Evolutionary conservation across 2,888 invertebrate species (phyloP).

Genomic region (Drosophila nr. perissopoda): DNA sequence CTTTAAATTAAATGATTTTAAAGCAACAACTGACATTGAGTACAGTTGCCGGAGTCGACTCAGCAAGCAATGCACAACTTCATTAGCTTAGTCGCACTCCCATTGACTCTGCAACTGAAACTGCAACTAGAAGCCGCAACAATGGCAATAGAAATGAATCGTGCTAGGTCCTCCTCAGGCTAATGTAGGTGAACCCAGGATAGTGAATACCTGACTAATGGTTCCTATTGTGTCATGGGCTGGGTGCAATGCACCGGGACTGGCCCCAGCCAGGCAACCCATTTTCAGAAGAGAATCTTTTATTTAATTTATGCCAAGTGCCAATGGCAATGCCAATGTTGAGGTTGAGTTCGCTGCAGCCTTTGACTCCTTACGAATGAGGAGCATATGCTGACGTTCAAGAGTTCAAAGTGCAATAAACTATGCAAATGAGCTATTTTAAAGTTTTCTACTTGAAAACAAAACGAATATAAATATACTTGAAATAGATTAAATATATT

Average conservation of each 20-base stretch:
- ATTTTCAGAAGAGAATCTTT: constrained; percentile 43
- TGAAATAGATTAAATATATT: background rate
- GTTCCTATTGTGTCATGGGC: constrained; percentile 35
- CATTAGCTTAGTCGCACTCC: constrained; percentile 29
- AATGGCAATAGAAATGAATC: constrained; percentile 27
- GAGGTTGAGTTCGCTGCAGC: constrained; percentile 22
- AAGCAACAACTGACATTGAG: constrained; percentile 15
- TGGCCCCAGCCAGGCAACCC: constrained; percentile 49
- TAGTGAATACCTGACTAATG: constrained; percentile 18
- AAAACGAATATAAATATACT: background rate
- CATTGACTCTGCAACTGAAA: constrained; percentile 28
- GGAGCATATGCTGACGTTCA: constrained; percentile 22
- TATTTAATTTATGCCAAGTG: constrained; percentile 78
- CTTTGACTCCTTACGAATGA: constrained; percentile 36
- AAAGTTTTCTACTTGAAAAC: background rate
- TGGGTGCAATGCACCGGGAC: constrained; percentile 43
- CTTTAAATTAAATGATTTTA: constrained; percentile 46
- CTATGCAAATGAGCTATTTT: constrained; percentile 26
- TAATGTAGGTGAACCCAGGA: constrained; percentile 49
- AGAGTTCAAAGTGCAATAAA: constrained; percentile 77
- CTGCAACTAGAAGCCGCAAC: constrained; percentile 20
- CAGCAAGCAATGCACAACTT: constrained; percentile 51
- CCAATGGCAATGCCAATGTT: constrained; percentile 70
- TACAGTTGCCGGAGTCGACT: constrained; percentile 20
- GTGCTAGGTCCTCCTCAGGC: constrained; percentile 26